These are phyloP conservation scores for Podilymbus podiceps DNA, from an alignment of 2,113 vertebrate genomes.

Conservation along the genomic window DNA sequence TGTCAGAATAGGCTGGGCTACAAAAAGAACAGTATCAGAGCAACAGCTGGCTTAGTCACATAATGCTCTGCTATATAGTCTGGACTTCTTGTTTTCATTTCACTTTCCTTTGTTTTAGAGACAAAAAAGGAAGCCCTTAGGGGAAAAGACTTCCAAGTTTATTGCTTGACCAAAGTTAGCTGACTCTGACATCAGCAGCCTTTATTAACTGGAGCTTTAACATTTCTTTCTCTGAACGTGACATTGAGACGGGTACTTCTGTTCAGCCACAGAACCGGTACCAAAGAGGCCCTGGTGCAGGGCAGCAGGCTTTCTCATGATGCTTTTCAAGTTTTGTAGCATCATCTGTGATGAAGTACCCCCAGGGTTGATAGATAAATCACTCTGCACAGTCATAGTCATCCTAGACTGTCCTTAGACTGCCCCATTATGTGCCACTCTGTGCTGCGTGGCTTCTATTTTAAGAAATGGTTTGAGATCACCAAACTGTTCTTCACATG, in stretches of 20 bases:
- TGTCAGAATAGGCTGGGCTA: not conserved
- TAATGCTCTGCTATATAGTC: not conserved
- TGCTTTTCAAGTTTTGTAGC: not conserved
- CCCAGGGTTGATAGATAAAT: not conserved
- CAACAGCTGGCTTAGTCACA: not conserved
- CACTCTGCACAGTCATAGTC: not conserved
- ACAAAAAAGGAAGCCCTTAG: not conserved
- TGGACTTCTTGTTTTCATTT: conserved; percentile 50
- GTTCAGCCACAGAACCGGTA: not conserved
- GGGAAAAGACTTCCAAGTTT: conserved; percentile 7
- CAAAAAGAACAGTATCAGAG: not conserved
- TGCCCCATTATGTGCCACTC: not conserved
- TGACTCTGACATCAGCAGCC: not conserved
- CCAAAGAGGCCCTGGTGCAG: not conserved
- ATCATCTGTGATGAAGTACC: not conserved
- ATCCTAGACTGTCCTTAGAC: not conserved
- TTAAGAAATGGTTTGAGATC: not conserved
- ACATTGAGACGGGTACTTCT: not conserved
- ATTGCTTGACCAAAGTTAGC: conserved; percentile 23
- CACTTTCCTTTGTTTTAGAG: conserved; percentile 50
- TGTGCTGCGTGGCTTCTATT: not conserved
- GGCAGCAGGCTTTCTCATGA: not conserved
- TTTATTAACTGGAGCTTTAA: not conserved
- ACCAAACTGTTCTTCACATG: not conserved
- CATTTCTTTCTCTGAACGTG: not conserved